Base-by-base conservation (phyloP, 2,797 vertebrate species). In the Muscicapa striata region DNA sequence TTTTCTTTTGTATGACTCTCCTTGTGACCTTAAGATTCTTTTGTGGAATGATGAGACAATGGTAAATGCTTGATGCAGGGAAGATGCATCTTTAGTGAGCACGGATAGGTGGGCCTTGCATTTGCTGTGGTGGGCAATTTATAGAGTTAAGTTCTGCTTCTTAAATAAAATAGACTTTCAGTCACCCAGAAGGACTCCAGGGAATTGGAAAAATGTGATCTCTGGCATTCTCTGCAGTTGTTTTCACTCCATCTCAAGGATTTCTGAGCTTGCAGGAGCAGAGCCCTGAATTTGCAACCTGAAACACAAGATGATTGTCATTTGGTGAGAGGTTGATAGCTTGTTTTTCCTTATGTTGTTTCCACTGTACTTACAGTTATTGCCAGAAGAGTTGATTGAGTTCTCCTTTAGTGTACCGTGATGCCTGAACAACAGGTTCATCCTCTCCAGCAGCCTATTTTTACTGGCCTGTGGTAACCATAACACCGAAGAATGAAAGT, bases 401-500 rank as follows among this genome's bases (percentile, higher is more conserved):
- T 84, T 95, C 59, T 91, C 51, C 30, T 36, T 89, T 76, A 82
- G 55, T 40, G 61, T 43, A 34, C 82, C 84, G 3, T 40, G 70
- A 69, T 72, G 89, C 30, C 69, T 89, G 75, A 85, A 62, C 69
- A 86, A 17, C 46, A 87, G 52, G 64, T 79, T 85, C 72, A 89
- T 87, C 67, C 51, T 49, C 52, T 87, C 8, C 38, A 89, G 57
- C 67, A 81, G 55, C 59, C 68, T 77, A 3, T 82, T 72, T 64
- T 63, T 67, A 87, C 91, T 74, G 84, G 40, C 29, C 62, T 87
- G 2, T n/a, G 17, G 23, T 87, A 85, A 62, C 94, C 46, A 29
- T 87, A 93, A 94, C 76, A 63, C 67, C 36, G 13, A 70, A 69
- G 61, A 94, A 88, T 62, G 45, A 62, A 95, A 76, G 75, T 78